Percentiles rank a stretch among this genome's conserved stretches.
Evolutionary conservation across 2,113 vertebrate genomes (phyloP).

Genomic region (Lates calcarifer): DNA sequence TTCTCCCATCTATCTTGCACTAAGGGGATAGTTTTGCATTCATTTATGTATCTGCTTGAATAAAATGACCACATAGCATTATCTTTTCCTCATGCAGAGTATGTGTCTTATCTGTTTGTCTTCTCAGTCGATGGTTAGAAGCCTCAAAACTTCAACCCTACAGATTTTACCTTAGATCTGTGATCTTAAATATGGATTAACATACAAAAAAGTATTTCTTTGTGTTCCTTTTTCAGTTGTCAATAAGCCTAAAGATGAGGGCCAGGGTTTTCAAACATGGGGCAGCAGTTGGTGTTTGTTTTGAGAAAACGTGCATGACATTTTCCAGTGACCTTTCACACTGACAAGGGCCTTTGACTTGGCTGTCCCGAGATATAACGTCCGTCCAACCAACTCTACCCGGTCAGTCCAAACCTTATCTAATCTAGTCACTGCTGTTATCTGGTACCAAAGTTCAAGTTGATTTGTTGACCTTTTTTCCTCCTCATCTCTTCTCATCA

Average conservation of each 20-base stretch:
- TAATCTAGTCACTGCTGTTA: constrained; percentile 6
- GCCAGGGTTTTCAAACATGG: constrained; percentile 3
- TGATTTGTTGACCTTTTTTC: constrained; percentile 32
- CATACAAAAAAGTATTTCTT: not conserved
- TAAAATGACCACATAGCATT: not conserved
- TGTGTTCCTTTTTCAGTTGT: constrained; percentile 6
- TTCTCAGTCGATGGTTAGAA: not conserved
- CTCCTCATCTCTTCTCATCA: constrained; percentile 17
- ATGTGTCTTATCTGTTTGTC: not conserved
- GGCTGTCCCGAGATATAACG: not conserved
- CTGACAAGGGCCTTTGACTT: not conserved
- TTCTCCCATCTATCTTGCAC: not conserved
- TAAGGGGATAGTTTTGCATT: not conserved
- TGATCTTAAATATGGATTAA: not conserved
- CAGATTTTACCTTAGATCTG: not conserved
- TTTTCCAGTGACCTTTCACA: not conserved
- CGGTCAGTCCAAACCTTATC: constrained; percentile 22
- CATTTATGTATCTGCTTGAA: not conserved
- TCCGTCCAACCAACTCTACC: not conserved
- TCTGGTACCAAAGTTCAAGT: constrained; percentile 22
- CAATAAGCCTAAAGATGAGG: constrained; percentile 3
- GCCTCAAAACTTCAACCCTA: not conserved
- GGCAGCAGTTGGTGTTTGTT: constrained; percentile 21
- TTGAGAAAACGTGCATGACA: constrained; percentile 14
- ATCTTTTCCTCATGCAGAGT: not conserved